These are phyloP conservation scores for Thysanoteuthis rhombus DNA, from an alignment of 2,888 invertebrate genomes.

Conservation along the genomic window DNA sequence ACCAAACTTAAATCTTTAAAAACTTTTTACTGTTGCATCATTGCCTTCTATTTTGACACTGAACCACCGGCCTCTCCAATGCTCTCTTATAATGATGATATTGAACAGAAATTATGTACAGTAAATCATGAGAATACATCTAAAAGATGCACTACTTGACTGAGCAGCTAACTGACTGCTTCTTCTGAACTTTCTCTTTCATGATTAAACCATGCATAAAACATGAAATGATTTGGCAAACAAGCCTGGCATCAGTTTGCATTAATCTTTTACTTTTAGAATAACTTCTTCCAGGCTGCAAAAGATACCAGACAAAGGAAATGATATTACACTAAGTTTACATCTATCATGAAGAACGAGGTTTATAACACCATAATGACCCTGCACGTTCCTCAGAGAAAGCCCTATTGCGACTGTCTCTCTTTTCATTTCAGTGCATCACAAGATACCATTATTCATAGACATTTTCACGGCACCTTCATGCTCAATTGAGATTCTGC, in stretches of 20 bases:
- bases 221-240: not conserved
- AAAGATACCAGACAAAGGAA: not conserved
- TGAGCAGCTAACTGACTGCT: not conserved
- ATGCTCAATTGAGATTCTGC: not conserved
- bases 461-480: not conserved
- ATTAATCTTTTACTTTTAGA: not conserved
- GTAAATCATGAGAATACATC: not conserved
- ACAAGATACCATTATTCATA: not conserved
- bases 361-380: not conserved
- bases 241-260: not conserved
- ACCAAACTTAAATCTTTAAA: too few species aligned
- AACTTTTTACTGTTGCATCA: too few species aligned
- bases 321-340: not conserved
- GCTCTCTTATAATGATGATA: not conserved
- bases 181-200: not conserved
- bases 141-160: not conserved
- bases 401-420: not conserved
- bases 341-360: not conserved
- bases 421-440: not conserved
- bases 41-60: too few species aligned
- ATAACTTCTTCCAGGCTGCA: not conserved
- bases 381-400: not conserved
- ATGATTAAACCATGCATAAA: not conserved
- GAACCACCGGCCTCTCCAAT: too few species aligned
- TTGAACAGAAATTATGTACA: not conserved